Evolutionary conservation across 2,888 invertebrate species (phyloP).

Genomic region (Lycia hirtaria): DNA sequence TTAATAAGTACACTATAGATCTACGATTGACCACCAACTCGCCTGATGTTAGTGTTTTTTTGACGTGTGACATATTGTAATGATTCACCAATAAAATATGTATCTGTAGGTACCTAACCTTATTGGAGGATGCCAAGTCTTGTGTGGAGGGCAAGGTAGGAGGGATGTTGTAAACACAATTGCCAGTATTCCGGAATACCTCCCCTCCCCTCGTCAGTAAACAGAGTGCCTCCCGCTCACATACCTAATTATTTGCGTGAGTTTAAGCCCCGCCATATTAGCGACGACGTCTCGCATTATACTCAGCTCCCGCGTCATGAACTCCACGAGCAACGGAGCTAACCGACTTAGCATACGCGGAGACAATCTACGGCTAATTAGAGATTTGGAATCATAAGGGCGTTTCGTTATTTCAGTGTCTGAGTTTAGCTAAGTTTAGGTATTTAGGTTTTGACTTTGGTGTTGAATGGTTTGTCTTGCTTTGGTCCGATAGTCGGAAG

Average conservation of each 20-base stretch:
- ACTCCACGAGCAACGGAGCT: slow-evolving; percentile 8
- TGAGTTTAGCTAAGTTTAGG: not conserved
- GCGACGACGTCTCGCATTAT: slow-evolving; percentile 35
- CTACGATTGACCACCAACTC: too few species aligned
- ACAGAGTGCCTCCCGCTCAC: slow-evolving; percentile 48
- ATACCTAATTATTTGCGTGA: slow-evolving; percentile 70
- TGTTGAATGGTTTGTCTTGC: too few species aligned
- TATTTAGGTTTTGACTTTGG: not conserved
- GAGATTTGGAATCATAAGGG: not conserved
- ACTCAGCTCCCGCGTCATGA: slow-evolving; percentile 14
- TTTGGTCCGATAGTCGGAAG: too few species aligned
- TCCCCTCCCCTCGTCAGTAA: slow-evolving; percentile 47
- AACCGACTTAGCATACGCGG: slow-evolving; percentile 1
- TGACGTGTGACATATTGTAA: too few species aligned
- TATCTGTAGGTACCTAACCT: too few species aligned
- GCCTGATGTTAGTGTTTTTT: too few species aligned
- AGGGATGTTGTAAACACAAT: too few species aligned
- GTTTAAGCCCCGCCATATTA: slow-evolving; percentile 65
- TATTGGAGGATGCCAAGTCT: too few species aligned
- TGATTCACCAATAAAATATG: too few species aligned
- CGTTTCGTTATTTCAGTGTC: not conserved
- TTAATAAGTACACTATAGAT: too few species aligned
- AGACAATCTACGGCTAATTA: not conserved
- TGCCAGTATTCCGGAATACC: slow-evolving; percentile 53
- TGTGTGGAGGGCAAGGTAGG: too few species aligned